Evolutionary conservation across 2,113 vertebrate genomes (phyloP).

Genomic region (Rostratula benghalensis): DNA sequence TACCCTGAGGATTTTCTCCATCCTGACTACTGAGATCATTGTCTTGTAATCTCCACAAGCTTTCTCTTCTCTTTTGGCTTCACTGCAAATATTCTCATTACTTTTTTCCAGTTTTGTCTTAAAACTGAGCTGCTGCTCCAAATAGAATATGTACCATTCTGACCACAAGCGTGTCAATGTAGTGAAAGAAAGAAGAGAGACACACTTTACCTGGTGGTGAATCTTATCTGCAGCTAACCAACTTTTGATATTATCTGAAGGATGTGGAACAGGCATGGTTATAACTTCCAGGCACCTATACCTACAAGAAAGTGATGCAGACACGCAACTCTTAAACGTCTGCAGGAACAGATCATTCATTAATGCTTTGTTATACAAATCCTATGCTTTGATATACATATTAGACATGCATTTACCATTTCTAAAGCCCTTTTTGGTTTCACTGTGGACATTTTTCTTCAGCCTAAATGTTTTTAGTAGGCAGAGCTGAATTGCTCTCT

Average conservation of each 20-base stretch:
- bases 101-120: neutral
- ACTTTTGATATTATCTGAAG: slow-evolving; percentile 30
- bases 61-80: neutral
- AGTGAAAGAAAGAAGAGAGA: neutral
- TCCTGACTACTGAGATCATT: neutral
- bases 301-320: neutral
- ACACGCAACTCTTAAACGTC: accelerated
- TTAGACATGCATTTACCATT: neutral
- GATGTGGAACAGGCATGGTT: slow-evolving; percentile 31
- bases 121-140: neutral
- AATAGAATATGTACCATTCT: neutral
- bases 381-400: neutral
- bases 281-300: slow-evolving; percentile 21
- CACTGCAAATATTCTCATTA: neutral
- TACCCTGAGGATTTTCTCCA: neutral
- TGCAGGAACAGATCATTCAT: neutral
- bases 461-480: neutral
- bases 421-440: neutral
- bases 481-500: neutral
- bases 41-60: neutral
- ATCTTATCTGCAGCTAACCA: slow-evolving; percentile 35
- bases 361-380: neutral
- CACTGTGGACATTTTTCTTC: neutral
- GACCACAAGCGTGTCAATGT: accelerated
- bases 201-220: slow-evolving; percentile 4